A percentile compares a stretch with the other conserved stretches of the same genome.
Conservation (phyloP, 2,888 invertebrate species). For the Catocala sponsa region DNA sequence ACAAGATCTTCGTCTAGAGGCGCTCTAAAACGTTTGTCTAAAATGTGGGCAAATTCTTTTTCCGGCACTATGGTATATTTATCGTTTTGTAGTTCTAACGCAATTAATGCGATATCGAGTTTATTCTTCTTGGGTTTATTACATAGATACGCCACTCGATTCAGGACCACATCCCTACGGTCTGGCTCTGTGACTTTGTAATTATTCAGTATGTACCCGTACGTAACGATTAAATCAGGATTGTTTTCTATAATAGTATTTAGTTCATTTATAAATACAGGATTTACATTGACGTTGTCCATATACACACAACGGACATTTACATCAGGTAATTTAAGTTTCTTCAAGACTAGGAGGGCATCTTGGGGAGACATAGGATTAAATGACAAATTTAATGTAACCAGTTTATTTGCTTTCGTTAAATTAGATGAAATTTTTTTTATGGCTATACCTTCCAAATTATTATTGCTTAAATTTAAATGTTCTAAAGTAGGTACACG, state of each 20-base stretch:
- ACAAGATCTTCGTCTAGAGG: conserved; percentile 61
- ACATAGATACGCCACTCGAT: conserved; percentile 64
- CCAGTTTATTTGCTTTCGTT: conserved; percentile 59
- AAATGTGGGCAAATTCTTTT: conserved; percentile 52
- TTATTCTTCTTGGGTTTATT: conserved; percentile 58
- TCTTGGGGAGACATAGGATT: conserved; percentile 68
- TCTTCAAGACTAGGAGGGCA: conserved; percentile 57
- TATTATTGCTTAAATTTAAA: conserved; percentile 70
- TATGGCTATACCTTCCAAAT: conserved; percentile 59
- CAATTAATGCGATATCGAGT: conserved; percentile 64
- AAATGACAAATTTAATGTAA: conserved; percentile 66
- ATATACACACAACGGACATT: conserved; percentile 62
- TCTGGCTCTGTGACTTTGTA: conserved; percentile 55
- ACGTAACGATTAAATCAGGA: conserved; percentile 57
- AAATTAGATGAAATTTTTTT: conserved; percentile 49
- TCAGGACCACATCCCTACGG: conserved; percentile 64
- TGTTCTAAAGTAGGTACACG: conserved; percentile 54
- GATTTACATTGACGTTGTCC: conserved; percentile 65
- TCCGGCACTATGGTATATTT: conserved; percentile 45
- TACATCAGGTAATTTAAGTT: conserved; percentile 53
- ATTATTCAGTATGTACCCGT: conserved; percentile 57
- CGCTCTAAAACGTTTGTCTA: conserved; percentile 33
- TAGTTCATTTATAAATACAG: conserved; percentile 55
- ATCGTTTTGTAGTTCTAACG: conserved; percentile 62
- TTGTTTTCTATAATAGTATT: conserved; percentile 50